Conservation (phyloP, 2,888 invertebrate species). For the Hydraecia micacea region DNA sequence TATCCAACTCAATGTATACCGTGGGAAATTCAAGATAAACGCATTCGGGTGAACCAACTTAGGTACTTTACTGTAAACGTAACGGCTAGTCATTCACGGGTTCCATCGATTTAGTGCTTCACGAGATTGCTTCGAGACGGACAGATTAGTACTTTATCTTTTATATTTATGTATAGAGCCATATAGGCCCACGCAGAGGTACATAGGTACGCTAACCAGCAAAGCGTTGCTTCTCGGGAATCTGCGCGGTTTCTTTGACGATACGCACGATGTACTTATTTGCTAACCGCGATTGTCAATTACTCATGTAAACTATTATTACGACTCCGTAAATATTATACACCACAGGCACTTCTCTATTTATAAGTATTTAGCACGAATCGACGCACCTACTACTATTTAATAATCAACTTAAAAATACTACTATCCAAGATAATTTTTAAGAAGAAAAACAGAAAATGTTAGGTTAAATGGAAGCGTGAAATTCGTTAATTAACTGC, state of each 20-base stretch:
- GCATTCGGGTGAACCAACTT: conserved; percentile 34
- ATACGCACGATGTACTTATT: conserved; percentile 69
- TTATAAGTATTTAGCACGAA: conserved; percentile 10
- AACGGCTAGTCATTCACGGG: conserved; percentile 44
- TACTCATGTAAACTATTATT: conserved; percentile 70
- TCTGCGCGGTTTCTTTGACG: conserved; percentile 62
- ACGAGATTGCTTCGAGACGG: conserved; percentile 40
- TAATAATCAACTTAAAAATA: background rate
- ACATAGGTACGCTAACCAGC: conserved; percentile 9
- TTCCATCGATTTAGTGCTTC: conserved; percentile 31
- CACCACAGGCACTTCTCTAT: conserved; percentile 16
- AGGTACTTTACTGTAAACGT: conserved; percentile 45
- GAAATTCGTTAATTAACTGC: conserved; percentile 16
- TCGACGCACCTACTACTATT: background rate
- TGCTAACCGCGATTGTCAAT: conserved; percentile 72
- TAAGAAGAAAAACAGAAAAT: background rate
- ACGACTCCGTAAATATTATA: conserved; percentile 48
- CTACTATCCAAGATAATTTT: background rate
- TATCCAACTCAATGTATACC: conserved; percentile 23
- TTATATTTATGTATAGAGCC: conserved; percentile 23
- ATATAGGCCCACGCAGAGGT: conserved; percentile 32
- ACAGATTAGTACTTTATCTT: conserved; percentile 29
- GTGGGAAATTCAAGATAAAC: conserved; percentile 48
- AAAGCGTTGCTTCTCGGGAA: conserved; percentile 11
- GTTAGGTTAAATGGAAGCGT: background rate